phyloP scores from a whole-genome alignment of 2,113 vertebrate species.

The Myiagra hebetior region DNA sequence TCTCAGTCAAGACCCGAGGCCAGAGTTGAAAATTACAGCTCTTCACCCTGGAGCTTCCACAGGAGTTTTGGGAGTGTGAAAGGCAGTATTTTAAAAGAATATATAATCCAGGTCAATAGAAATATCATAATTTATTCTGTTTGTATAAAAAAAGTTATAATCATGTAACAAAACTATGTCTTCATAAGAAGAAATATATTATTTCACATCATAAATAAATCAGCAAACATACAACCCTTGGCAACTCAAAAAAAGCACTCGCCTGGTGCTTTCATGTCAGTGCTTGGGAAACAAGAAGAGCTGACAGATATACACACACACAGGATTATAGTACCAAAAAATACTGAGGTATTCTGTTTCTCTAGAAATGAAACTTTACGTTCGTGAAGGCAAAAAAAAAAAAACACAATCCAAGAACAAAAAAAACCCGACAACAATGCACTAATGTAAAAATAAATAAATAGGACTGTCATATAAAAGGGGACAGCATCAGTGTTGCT shows the following conservation, averaged over 20 bases:
- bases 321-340: constrained; percentile 77
- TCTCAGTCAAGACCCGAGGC: background rate
- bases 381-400: constrained; percentile 53
- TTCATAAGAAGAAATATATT: constrained; percentile 84
- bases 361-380: constrained; percentile 72
- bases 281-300: constrained; percentile 66
- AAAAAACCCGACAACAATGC: background rate
- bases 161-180: constrained; percentile 78
- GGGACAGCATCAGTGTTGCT: constrained; percentile 45
- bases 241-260: constrained; percentile 69
- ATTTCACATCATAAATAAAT: constrained; percentile 84
- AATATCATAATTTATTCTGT: constrained; percentile 83
- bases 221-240: constrained; percentile 75
- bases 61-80: background rate
- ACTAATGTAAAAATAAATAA: constrained; percentile 80
- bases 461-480: constrained; percentile 58
- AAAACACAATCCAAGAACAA: background rate
- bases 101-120: constrained; percentile 64
- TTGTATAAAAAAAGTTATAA: constrained; percentile 80
- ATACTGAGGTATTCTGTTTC: constrained; percentile 82
- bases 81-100: background rate
- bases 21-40: background rate
- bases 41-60: background rate
- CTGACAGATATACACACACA: constrained; percentile 63
- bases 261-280: constrained; percentile 75